Conservation (phyloP, 2,888 invertebrate genomes). For the Platerodrilus igneus region DNA sequence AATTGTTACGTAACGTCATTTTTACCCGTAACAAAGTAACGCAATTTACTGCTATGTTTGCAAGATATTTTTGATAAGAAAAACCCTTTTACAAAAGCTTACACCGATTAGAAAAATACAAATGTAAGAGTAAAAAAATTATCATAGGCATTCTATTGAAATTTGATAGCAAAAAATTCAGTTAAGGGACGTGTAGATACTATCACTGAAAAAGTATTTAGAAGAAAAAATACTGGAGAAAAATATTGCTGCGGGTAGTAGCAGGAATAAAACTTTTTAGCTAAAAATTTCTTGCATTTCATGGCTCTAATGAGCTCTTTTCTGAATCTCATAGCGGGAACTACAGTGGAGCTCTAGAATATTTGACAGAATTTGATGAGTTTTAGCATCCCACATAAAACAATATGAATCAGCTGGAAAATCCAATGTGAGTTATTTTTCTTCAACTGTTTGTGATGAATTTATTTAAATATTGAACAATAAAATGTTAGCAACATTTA, state of each 20-base stretch:
- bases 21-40: no score
- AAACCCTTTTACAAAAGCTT: background rate
- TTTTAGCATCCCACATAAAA: constrained; percentile 5
- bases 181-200: background rate
- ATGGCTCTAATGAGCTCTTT: background rate
- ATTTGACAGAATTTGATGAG: no score
- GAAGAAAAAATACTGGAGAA: background rate
- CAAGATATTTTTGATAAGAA: constrained; percentile 1
- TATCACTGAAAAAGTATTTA: background rate
- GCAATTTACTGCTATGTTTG: constrained; percentile 6
- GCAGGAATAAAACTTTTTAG: background rate
- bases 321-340: background rate
- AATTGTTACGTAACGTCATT: no score
- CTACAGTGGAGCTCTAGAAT: background rate
- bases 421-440: constrained; percentile 12
- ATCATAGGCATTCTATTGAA: background rate
- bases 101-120: background rate
- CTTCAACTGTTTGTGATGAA: constrained; percentile 17
- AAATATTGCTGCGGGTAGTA: background rate
- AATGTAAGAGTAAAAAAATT: background rate
- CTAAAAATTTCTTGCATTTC: background rate
- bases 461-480: constrained; percentile 15
- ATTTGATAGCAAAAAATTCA: no score
- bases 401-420: constrained; percentile 9
- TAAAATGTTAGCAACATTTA: constrained; percentile 8